Percentiles rank a stretch among this genome's conserved stretches.
These are phyloP conservation scores for Pocillopora meandrina DNA, from an alignment of 92 coral and sea anemone genomes.

Conservation along the genomic window DNA sequence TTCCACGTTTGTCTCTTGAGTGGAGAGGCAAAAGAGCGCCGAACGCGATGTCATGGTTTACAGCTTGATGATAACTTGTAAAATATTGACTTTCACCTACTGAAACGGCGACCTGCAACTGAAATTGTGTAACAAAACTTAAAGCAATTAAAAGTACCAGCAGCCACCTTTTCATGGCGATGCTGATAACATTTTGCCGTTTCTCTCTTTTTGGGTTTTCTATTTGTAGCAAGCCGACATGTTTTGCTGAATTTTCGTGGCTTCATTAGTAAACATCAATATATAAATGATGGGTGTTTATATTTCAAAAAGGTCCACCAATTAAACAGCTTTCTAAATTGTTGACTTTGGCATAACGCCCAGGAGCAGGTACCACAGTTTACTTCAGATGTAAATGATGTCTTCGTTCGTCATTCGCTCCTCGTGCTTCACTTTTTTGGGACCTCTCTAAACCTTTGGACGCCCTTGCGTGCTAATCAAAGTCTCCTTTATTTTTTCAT, in stretches of 20 bases:
- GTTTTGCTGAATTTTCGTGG: not conserved
- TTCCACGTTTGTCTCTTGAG: slow-evolving; percentile 34
- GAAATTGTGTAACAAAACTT: not conserved
- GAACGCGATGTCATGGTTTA: slow-evolving; percentile 51
- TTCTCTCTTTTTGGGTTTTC: not conserved
- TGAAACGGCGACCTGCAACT: not conserved
- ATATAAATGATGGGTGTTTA: not conserved
- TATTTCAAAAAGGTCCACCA: slow-evolving; percentile 10
- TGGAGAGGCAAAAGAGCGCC: slow-evolving; percentile 76
- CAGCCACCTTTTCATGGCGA: slow-evolving; percentile 22
- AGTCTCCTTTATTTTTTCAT: too few species aligned
- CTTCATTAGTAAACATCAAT: slow-evolving; percentile 11
- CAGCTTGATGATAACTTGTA: not conserved
- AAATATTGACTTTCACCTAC: not conserved
- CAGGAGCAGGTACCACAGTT: not conserved
- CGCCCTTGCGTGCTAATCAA: too few species aligned
- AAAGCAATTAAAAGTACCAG: not conserved
- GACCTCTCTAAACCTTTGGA: not conserved
- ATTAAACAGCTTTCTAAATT: not conserved
- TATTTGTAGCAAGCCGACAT: not conserved
- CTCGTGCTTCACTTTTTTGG: not conserved
- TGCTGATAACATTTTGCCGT: not conserved
- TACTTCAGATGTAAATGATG: not conserved
- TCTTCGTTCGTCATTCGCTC: too few species aligned
- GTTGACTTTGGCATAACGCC: slow-evolving; percentile 17